phyloP scores from a whole-genome alignment of 2,113 vertebrate genomes.

The Mus musculus region DNA sequence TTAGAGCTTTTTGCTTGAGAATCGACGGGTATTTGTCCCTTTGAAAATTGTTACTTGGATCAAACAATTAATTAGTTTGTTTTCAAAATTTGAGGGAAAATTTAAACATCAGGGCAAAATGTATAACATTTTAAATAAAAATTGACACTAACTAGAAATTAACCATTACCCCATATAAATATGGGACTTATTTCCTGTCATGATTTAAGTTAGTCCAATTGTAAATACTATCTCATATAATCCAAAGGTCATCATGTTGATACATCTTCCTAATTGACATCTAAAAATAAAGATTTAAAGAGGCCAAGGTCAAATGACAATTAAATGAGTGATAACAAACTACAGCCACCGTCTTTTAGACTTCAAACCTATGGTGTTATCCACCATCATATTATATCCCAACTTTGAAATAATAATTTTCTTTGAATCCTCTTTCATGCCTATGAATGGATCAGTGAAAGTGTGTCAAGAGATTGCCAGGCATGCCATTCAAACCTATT shows the following conservation, averaged over 20 bases:
- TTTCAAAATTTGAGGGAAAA: conserved; percentile 50
- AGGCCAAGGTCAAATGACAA: conserved; percentile 34
- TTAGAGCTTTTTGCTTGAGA: neutral
- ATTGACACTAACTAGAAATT: neutral
- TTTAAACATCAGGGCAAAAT: neutral
- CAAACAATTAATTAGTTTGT: neutral
- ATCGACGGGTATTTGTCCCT: neutral
- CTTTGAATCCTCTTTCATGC: conserved; percentile 33
- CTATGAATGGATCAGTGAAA: conserved; percentile 40
- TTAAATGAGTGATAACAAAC: conserved; percentile 1
- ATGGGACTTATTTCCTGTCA: neutral
- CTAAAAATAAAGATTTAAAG: conserved; percentile 4
- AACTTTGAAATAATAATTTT: conserved; percentile 63
- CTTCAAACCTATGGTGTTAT: neutral
- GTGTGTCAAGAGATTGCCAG: conserved; percentile 40
- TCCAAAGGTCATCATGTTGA: neutral
- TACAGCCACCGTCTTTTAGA: neutral
- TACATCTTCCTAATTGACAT: conserved; percentile 31
- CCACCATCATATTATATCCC: neutral
- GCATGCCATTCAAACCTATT: conserved; percentile 29
- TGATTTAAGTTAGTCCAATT: conserved; percentile 16
- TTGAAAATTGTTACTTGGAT: conserved; percentile 28
- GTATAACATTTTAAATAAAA: neutral
- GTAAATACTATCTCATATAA: conserved; percentile 52
- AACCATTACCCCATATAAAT: neutral